These are phyloP conservation scores for silkworm (Bombyx mori) DNA, from an alignment of 1,140 invertebrate species.

Conservation along the genomic window ASM3026992v2 NC_085117.1:12503501-12504000, in stretches of 20 bases:
- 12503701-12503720: conserved; percentile 53
- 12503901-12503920: conserved; percentile 26
- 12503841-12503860: too few species aligned
- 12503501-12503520: too few species aligned
- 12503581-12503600: background rate
- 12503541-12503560: too few species aligned
- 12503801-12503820: too few species aligned
- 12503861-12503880: too few species aligned
- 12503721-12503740: conserved; percentile 59
- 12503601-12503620: conserved; percentile 26
- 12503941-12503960: conserved; percentile 22
- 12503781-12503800: background rate
- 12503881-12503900: conserved; percentile 4
- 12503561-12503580: too few species aligned
- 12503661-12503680: conserved; percentile 59
- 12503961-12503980: conserved; percentile 23
- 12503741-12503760: conserved; percentile 16
- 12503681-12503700: conserved; percentile 38
- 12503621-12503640: conserved; percentile 48
- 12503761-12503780: conserved; percentile 17
- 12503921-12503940: conserved; percentile 25
- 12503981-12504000: conserved; percentile 22
- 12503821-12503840: too few species aligned
- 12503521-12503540: too few species aligned
- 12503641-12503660: conserved; percentile 65